These are phyloP conservation scores for Labia minor DNA, from an alignment of 2,888 invertebrate genomes.

Conservation along the genomic window DNA sequence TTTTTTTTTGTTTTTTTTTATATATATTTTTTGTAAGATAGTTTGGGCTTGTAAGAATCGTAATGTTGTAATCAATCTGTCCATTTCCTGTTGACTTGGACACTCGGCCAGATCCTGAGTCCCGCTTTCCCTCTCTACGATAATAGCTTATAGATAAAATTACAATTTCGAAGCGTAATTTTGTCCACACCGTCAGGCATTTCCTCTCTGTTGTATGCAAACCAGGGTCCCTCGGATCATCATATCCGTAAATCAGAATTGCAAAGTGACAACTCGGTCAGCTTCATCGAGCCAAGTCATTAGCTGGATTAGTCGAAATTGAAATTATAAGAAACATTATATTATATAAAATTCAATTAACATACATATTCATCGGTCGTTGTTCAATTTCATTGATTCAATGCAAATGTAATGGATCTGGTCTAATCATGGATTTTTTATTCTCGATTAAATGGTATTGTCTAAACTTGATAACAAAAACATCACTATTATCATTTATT, in stretches of 20 bases:
- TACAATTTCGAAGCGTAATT: too few species aligned
- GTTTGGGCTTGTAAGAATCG: too few species aligned
- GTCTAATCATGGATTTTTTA: background rate
- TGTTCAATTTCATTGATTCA: background rate
- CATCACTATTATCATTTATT: too few species aligned
- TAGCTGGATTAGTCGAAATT: background rate
- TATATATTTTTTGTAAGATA: too few species aligned
- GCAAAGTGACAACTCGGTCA: background rate
- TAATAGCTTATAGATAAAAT: too few species aligned
- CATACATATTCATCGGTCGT: background rate
- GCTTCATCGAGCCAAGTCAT: background rate
- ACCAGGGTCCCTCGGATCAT: background rate
- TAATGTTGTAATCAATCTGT: too few species aligned
- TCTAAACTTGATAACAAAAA: too few species aligned
- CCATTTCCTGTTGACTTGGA: too few species aligned
- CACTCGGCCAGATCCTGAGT: too few species aligned
- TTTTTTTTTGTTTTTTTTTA: too few species aligned
- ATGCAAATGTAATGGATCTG: constrained; percentile 1
- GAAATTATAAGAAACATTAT: background rate
- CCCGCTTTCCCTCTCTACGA: too few species aligned
- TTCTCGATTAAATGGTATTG: too few species aligned
- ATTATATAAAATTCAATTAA: background rate
- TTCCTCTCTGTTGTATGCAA: background rate
- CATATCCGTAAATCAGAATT: background rate
- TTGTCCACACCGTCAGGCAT: background rate